phyloP scores from a whole-genome alignment of 2,113 vertebrate genomes.

The Pituophis catenifer region DNA sequence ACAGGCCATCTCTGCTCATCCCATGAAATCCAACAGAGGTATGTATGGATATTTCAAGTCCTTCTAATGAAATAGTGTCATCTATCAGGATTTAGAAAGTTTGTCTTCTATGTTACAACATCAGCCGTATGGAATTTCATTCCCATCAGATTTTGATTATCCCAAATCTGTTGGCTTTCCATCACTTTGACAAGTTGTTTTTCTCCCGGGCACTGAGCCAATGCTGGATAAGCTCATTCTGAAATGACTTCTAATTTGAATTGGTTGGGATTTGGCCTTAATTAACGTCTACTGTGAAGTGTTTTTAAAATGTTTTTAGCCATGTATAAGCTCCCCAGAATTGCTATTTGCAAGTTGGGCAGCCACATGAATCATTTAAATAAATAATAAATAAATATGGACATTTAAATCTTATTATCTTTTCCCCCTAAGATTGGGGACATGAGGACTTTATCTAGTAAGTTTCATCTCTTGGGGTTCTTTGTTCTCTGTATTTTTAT shows the following conservation, averaged over 20 bases:
- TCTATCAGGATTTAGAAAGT: not conserved
- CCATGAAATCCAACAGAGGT: not conserved
- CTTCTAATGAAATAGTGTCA: not conserved
- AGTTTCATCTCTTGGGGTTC: not conserved
- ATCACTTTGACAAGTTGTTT: not conserved
- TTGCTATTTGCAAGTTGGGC: not conserved
- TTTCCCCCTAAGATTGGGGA: not conserved
- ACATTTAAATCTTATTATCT: not conserved
- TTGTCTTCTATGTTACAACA: not conserved
- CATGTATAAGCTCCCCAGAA: not conserved
- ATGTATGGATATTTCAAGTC: not conserved
- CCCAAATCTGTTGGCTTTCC: not conserved
- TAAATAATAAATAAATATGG: not conserved
- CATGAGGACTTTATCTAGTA: not conserved
- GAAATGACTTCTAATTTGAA: not conserved
- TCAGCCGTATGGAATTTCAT: not conserved
- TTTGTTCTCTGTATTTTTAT: not conserved
- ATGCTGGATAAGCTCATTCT: not conserved
- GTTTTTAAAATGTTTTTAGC: not conserved
- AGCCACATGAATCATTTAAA: not conserved
- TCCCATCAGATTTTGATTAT: not conserved
- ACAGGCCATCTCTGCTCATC: not conserved
- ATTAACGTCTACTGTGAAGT: not conserved
- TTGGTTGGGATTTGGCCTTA: not conserved
- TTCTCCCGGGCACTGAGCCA: not conserved